A percentile compares a stretch with the other conserved stretches of the same genome.
Conservation (phyloP, 2,797 vertebrate genomes). For the Poecilia gillii region DNA sequence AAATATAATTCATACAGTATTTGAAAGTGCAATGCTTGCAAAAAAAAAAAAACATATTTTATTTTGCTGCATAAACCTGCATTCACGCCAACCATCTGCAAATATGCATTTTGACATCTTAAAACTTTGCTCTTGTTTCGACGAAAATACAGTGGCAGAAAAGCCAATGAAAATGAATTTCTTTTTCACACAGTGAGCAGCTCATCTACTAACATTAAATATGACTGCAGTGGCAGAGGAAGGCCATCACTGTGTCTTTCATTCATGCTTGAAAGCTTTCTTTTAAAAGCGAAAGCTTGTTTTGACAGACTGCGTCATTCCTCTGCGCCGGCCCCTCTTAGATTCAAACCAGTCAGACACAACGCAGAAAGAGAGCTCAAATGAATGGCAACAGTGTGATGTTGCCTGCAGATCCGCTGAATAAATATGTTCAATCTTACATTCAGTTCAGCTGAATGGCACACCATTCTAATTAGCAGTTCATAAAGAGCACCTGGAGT, state of each 20-base stretch:
- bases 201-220: slow-evolving; percentile 37
- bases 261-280: slow-evolving; percentile 41
- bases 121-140: slow-evolving; percentile 24
- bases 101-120: slow-evolving; percentile 3
- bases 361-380: slow-evolving; percentile 14
- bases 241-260: slow-evolving; percentile 37
- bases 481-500: not conserved
- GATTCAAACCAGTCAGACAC: slow-evolving; percentile 18
- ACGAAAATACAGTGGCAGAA: slow-evolving; percentile 11
- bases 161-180: slow-evolving; percentile 18
- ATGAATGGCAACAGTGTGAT: not conserved
- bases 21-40: not conserved
- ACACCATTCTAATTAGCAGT: not conserved
- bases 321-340: slow-evolving; percentile 6
- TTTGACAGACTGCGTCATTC: slow-evolving; percentile 28
- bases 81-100: slow-evolving; percentile 1
- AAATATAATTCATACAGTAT: not conserved
- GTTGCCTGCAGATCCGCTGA: slow-evolving; percentile 2
- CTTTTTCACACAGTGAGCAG: slow-evolving; percentile 5
- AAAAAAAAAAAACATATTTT: not conserved
- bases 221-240: slow-evolving; percentile 35
- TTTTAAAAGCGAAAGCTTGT: slow-evolving; percentile 27
- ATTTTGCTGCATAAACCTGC: not conserved
- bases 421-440: not conserved
- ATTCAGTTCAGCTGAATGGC: not conserved